Base-by-base conservation (phyloP, 1,140 invertebrate genomes). In the Pseudobourletiella spinata region DNA sequence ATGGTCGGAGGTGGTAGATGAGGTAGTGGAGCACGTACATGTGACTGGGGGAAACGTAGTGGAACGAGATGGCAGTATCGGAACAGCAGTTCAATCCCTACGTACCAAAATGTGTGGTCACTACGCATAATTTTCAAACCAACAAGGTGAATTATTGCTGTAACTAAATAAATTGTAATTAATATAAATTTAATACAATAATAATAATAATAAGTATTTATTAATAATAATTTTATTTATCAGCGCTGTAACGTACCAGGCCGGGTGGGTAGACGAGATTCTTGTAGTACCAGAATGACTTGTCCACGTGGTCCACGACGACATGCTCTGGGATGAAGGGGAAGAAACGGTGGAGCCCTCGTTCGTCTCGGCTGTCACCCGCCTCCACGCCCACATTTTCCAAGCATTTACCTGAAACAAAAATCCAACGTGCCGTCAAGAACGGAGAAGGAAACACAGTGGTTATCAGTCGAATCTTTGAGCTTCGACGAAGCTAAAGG, bases 51-150 rank as follows among this genome's bases (percentile, higher is more conserved):
- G 82, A 82, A 2, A 97, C 87, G 72, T 97, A 97, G 74, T 98
- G 94, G 77, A 98, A 98, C 0, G 92, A 93, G 32, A 98, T 84
- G 0, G 94, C 91, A 72, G 88, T 89, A 72, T 98, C 94, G 18
- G 91, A 95, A 75, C 94, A 98, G 73, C 93, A 97, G 65, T 91
- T 84, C 54, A 93, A 81, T 0, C 93, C 93, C 85, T 95, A n/a
- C n/a, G n/a, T n/a, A n/a, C n/a, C n/a, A n/a, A n/a, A n/a, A n/a
- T n/a, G n/a, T n/a, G n/a, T n/a, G n/a, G n/a, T n/a, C n/a, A n/a
- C n/a, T n/a, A n/a, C n/a, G n/a, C n/a, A n/a, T n/a, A n/a, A n/a
- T n/a, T n/a, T n/a, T n/a, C n/a, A n/a, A n/a, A n/a, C n/a, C n/a
- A n/a, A n/a, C n/a, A n/a, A n/a, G n/a, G n/a, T n/a, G n/a, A n/a